These are phyloP conservation scores for Drosophila infuscata DNA, from an alignment of 2,888 invertebrate genomes.

Conservation along the genomic window DNA sequence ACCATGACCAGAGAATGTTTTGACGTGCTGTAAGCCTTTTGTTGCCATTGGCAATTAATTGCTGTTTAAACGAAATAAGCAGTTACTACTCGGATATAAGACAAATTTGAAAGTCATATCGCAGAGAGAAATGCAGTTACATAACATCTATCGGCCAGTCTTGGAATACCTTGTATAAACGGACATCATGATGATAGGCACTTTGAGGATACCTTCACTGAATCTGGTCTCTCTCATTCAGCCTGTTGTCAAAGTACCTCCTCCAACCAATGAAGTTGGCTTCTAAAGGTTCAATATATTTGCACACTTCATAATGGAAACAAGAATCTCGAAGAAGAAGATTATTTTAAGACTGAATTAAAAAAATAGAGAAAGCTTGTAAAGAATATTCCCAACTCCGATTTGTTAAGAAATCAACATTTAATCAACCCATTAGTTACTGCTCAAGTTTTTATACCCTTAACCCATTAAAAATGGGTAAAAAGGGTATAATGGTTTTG, in stretches of 20 bases:
- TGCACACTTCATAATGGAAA: not conserved
- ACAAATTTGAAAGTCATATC: constrained; percentile 40
- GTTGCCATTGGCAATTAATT: constrained; percentile 57
- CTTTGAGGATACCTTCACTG: not conserved
- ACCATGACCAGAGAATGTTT: constrained; percentile 63
- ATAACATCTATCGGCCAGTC: not conserved
- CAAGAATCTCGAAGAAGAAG: not conserved
- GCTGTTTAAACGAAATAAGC: constrained; percentile 49
- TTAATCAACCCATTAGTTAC: not conserved
- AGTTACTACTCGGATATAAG: constrained; percentile 43
- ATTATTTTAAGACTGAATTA: not conserved
- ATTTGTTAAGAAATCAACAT: not conserved
- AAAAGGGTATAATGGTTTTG: too few relatives aligned
- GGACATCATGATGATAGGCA: not conserved
- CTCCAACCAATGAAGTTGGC: not conserved
- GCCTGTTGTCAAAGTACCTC: not conserved
- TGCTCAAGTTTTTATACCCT: too few relatives aligned
- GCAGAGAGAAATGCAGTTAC: not conserved
- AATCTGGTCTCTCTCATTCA: not conserved
- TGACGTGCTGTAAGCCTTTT: constrained; percentile 57
- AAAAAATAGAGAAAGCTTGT: not conserved
- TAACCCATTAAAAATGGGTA: too few relatives aligned
- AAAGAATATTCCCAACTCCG: not conserved
- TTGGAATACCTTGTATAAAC: not conserved
- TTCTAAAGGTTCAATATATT: not conserved